Evolutionary conservation across 2,113 vertebrate species (phyloP), one percentile per base, ranked within the genome.

Genomic region (Chionomys nivalis): DNA sequence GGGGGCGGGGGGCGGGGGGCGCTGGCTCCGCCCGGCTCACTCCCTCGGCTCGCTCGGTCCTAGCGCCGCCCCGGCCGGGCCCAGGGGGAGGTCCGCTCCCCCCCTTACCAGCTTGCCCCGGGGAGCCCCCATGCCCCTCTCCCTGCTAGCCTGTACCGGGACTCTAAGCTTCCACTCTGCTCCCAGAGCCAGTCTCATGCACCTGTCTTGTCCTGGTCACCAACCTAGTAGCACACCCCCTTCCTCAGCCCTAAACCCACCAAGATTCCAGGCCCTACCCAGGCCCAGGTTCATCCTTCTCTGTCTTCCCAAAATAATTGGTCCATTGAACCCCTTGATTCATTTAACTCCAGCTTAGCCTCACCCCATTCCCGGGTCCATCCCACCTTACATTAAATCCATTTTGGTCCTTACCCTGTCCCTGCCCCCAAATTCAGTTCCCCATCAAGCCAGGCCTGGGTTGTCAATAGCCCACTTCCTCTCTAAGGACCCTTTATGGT

Each of bases 11-110:
- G n/a, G n/a, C 49, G 96, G 97, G 96, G 97, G 97, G 97, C 97
- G 95, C 94, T 96, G 96, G 97, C 97, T 97, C 97, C 97, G 98
- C 97, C 97, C 98, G 97, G 96, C 97, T 97, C 96, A 89, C 97
- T 96, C 94, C 91, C 96, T 95, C 93, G 44, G 76, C 91, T 85
- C 94, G 96, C 98, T 96, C 89, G 98, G 98, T 98, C 98, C 98
- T 97, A 98, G 98, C 98, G 98, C 98, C 98, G 95, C 93, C 96
- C 87, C 1, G 75, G 87, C 94, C 77, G 33, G 83, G 72, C 95
- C 66, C 90, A 78, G 95, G 76, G 96, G 96, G 96, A 95, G 93
- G 95, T 33, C 94, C 89, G 87, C 49, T n/a, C 72, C 95, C 96
- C 95, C 86, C 97, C 96, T 95, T 97, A 96, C 96, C 96, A 70